These are phyloP conservation scores for Tragelaphus oryx DNA, from an alignment of 2,797 vertebrate species.

Conservation along the genomic window DNA sequence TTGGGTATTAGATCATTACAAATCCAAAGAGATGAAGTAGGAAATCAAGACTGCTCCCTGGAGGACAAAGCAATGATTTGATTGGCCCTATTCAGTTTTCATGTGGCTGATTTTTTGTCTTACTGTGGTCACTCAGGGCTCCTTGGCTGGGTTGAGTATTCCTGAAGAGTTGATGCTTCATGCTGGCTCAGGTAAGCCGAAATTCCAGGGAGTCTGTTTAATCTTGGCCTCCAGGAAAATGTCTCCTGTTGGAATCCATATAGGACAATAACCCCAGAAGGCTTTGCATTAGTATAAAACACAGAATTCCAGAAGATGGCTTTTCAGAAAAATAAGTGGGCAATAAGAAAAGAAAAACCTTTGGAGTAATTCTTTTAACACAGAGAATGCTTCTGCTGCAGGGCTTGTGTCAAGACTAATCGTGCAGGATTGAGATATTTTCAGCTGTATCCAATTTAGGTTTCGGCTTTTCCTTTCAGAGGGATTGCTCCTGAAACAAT, in stretches of 20 bases:
- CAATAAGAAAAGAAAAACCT: constrained; percentile 74
- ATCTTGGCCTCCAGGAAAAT: neutral
- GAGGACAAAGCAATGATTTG: neutral
- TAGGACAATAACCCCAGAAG: constrained; percentile 51
- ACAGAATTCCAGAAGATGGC: constrained; percentile 60
- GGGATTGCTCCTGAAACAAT: constrained; percentile 70
- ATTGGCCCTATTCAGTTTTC: neutral
- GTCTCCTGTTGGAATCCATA: constrained; percentile 55
- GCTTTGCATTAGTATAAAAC: constrained; percentile 39
- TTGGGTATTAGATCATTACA: neutral
- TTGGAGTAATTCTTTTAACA: constrained; percentile 73
- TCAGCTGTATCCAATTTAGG: constrained; percentile 78
- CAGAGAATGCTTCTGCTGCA: constrained; percentile 72
- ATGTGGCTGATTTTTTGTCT: neutral
- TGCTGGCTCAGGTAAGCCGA: neutral
- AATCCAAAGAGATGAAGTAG: neutral
- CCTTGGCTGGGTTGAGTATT: neutral
- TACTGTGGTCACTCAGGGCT: neutral
- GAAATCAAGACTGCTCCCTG: neutral
- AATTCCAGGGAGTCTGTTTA: neutral
- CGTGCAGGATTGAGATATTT: constrained; percentile 82
- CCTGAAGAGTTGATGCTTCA: neutral
- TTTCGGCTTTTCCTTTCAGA: constrained; percentile 70
- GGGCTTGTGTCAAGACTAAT: constrained; percentile 79
- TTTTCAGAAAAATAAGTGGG: constrained; percentile 74